These are phyloP conservation scores for Meganola albula DNA, from an alignment of 2,888 invertebrate genomes.

Conservation along the genomic window DNA sequence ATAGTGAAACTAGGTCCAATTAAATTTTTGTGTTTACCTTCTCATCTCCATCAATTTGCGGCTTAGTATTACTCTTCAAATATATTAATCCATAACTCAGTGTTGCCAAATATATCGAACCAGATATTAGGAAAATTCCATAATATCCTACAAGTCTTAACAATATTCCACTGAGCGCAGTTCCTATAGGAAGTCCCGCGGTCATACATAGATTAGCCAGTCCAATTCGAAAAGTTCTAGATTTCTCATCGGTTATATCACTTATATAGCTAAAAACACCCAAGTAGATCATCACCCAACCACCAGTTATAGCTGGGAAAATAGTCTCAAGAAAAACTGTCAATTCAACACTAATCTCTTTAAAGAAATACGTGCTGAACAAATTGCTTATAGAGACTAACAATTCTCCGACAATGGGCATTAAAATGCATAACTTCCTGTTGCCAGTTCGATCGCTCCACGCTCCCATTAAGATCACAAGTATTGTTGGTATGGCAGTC, in stretches of 20 bases:
- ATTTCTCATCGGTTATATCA: slow-evolving; percentile 73
- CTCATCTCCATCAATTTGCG: slow-evolving; percentile 30
- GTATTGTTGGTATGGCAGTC: slow-evolving; percentile 72
- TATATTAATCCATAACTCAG: slow-evolving; percentile 51
- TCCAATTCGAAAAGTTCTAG: slow-evolving; percentile 78
- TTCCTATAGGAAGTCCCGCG: slow-evolving; percentile 76
- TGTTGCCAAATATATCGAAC: slow-evolving; percentile 54
- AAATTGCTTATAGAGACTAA: slow-evolving; percentile 66
- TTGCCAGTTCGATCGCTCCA: slow-evolving; percentile 80
- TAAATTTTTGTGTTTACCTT: too few species aligned
- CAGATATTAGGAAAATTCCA: slow-evolving; percentile 57
- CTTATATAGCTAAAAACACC: slow-evolving; percentile 81
- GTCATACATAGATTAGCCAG: slow-evolving; percentile 79
- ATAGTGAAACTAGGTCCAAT: too few species aligned
- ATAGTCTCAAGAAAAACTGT: slow-evolving; percentile 73
- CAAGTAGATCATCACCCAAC: slow-evolving; percentile 73
- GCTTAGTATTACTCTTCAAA: slow-evolving; percentile 56
- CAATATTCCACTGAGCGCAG: slow-evolving; percentile 73
- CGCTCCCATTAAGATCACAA: slow-evolving; percentile 78
- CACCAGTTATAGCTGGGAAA: slow-evolving; percentile 74
- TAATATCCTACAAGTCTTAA: slow-evolving; percentile 60
- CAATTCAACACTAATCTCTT: slow-evolving; percentile 71
- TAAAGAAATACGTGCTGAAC: slow-evolving; percentile 72
- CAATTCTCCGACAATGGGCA: slow-evolving; percentile 76
- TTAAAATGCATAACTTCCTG: slow-evolving; percentile 74